Evolutionary conservation across 2,797 vertebrate genomes (phyloP).

Genomic region (Myotis vivesi): DNA sequence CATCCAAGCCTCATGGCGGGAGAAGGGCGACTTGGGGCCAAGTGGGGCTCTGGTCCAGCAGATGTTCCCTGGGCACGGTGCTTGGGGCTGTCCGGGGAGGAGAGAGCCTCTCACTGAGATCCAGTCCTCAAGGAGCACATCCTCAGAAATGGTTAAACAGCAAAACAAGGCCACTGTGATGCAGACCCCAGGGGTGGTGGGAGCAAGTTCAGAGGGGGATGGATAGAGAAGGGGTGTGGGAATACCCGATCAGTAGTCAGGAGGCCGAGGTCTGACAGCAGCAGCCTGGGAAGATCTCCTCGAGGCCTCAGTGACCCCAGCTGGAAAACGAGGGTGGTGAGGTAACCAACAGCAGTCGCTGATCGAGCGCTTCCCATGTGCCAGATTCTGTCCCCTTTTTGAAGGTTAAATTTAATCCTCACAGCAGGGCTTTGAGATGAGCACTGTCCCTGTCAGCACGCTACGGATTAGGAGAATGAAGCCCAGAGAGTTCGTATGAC

Average conservation of each 20-base stretch:
- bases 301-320: not conserved
- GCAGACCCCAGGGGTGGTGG: not conserved
- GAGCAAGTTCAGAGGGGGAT: not conserved
- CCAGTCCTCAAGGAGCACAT: not conserved
- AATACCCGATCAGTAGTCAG: not conserved
- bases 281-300: not conserved
- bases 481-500: not conserved
- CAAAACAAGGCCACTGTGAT: not conserved
- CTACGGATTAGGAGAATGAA: not conserved
- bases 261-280: not conserved
- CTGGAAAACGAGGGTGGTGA: not conserved
- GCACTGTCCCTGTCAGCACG: not conserved
- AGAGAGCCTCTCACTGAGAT: not conserved
- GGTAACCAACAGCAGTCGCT: not conserved
- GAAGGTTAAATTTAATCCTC: not conserved
- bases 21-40: not conserved
- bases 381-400: not conserved
- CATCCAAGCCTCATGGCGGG: not conserved
- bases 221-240: no score
- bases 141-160: not conserved
- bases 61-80: not conserved
- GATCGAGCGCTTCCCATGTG: not conserved
- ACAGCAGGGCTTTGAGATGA: not conserved
- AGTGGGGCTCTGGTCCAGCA: not conserved
- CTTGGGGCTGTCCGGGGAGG: not conserved